Base-by-base conservation (phyloP, 2,797 vertebrate species). In the Epinephelus malabaricus region DNA sequence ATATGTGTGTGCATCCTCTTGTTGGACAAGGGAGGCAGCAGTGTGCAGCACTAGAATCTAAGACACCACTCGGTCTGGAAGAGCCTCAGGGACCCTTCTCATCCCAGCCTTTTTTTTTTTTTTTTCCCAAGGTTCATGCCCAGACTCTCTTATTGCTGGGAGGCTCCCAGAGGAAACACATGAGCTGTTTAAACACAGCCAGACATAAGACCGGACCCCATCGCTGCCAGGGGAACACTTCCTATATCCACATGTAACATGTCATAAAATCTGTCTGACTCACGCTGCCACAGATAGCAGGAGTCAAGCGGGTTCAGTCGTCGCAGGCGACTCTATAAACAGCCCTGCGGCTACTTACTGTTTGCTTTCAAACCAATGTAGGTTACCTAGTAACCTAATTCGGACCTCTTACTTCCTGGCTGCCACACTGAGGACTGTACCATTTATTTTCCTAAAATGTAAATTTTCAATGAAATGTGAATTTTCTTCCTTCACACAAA, bases 61-160 rank as follows among this genome's bases (percentile, higher is more conserved):
- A 93, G 90, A 94, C 95, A 95, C 96, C 95, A 95, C 90, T 95
- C 71, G 94, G 86, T 93, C 95, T 95, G 93, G 92, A 96, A 92
- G 95, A 96, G 94, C 96, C 95, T 95, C 90, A 84, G 94, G 95
- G 95, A 96, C 96, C 95, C 85, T 93, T 92, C 87, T 90, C 90
- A 92, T 92, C 92, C 83, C 89, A 89, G 86, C 78, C 90, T 82
- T 34, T 34, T 34, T 34, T 34, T 81, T 73, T 21, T 70, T 76
- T 75, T 86, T 81, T 66, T 53, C 91, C 81, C 77, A 91, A 89
- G 91, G 92, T 93, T 93, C 89, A 88, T 94, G 91, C 94, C 94
- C 93, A 94, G 93, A 94, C 89, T 93, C 89, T 87, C 90, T 93
- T 92, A 92, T 90, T 93, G 91, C 91, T 89, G 89, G 85, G 93